Percentiles rank a stretch among this genome's conserved stretches.
phyloP scores from a whole-genome alignment of 2,888 invertebrate genomes.

The Chromoteleia sp. region DNA sequence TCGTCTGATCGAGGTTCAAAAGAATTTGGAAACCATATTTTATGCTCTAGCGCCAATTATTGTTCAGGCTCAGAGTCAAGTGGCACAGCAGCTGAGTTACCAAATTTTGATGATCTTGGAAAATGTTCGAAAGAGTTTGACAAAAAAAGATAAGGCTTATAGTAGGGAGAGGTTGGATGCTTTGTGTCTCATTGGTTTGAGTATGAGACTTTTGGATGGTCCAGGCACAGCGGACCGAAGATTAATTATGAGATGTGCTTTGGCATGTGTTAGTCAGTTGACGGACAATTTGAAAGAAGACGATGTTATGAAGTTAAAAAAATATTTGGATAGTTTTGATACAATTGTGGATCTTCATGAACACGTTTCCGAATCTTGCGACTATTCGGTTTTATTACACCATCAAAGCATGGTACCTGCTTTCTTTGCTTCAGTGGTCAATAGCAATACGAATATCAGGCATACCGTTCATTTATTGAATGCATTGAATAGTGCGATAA shows the following conservation, averaged over 20 bases:
- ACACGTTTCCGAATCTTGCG: constrained; percentile 76
- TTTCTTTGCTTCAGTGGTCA: constrained; percentile 78
- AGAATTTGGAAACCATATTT: constrained; percentile 90
- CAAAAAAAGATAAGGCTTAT: constrained; percentile 79
- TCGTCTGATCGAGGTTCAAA: constrained; percentile 91
- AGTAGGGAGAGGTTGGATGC: constrained; percentile 81
- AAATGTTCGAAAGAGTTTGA: constrained; percentile 86
- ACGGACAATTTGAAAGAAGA: constrained; percentile 81
- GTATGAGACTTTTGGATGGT: constrained; percentile 81
- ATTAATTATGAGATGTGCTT: constrained; percentile 88
- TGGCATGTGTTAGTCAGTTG: constrained; percentile 87
- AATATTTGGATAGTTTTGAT: constrained; percentile 83
- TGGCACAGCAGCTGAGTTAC: constrained; percentile 92
- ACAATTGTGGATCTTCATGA: constrained; percentile 78
- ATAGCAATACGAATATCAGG: constrained; percentile 77
- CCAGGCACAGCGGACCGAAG: constrained; percentile 88
- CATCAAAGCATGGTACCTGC: constrained; percentile 82
- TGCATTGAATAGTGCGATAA: constrained; percentile 79
- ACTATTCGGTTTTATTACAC: constrained; percentile 81
- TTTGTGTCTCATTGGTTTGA: constrained; percentile 78
- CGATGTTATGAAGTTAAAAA: constrained; percentile 86
- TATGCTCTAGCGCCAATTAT: constrained; percentile 89
- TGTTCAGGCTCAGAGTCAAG: constrained; percentile 90
- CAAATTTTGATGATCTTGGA: constrained; percentile 89
- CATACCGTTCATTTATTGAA: constrained; percentile 79